These are phyloP conservation scores for human DNA, from an alignment of 2,113 vertebrate species.

Conservation along the genomic window GRCh38 chr18:49787501-49788000, in stretches of 20 bases:
- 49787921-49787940: background rate
- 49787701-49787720: background rate
- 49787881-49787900: background rate
- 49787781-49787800: background rate
- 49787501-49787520: background rate
- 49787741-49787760: background rate
- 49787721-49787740: background rate
- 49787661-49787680: background rate
- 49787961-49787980: background rate
- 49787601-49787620: too few species aligned
- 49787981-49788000: background rate
- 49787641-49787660: too few species aligned
- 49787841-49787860: background rate
- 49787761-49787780: background rate
- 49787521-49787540: background rate
- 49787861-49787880: background rate
- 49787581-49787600: too few species aligned
- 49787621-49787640: too few species aligned
- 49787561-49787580: too few species aligned
- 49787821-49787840: background rate
- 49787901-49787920: background rate
- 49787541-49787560: too few species aligned
- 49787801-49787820: background rate
- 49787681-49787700: background rate
- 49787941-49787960: background rate